Percentiles rank a stretch among this genome's conserved stretches.
phyloP scores from a whole-genome alignment of 2,113 vertebrate species.

The Petromus typicus region DNA sequence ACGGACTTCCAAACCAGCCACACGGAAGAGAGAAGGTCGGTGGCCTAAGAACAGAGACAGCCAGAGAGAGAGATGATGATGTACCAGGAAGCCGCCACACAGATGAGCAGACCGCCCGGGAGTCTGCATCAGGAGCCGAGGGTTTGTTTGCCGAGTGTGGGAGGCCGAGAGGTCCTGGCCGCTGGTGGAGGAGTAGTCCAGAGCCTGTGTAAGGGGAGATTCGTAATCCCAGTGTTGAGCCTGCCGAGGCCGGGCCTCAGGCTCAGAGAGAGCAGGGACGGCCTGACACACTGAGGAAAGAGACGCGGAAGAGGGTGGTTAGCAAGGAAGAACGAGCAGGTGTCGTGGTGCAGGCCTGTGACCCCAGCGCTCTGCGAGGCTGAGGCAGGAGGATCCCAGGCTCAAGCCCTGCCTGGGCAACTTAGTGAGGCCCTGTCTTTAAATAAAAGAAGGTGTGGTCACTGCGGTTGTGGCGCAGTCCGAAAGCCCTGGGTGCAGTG shows the following conservation, averaged over 20 bases:
- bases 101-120: accelerated
- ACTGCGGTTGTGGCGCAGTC: neutral
- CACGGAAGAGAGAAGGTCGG: neutral
- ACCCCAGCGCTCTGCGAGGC: neutral
- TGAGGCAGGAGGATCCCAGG: neutral
- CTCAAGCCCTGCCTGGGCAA: neutral
- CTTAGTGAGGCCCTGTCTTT: neutral
- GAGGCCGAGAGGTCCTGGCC: neutral
- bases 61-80: neutral
- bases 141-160: too few relatives aligned
- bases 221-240: too few relatives aligned
- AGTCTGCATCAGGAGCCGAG: slow-evolving; percentile 35
- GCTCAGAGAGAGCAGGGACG: neutral
- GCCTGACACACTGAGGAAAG: neutral
- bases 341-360: neutral
- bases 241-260: neutral
- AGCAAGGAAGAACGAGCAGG: neutral
- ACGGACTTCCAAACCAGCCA: neutral
- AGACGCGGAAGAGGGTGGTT: neutral
- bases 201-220: neutral
- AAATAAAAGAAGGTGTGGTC: neutral
- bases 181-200: neutral
- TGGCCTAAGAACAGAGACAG: neutral
- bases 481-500: neutral
- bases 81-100: neutral